phyloP scores from a whole-genome alignment of 2,888 invertebrate genomes.

The Steromphala cineraria region DNA sequence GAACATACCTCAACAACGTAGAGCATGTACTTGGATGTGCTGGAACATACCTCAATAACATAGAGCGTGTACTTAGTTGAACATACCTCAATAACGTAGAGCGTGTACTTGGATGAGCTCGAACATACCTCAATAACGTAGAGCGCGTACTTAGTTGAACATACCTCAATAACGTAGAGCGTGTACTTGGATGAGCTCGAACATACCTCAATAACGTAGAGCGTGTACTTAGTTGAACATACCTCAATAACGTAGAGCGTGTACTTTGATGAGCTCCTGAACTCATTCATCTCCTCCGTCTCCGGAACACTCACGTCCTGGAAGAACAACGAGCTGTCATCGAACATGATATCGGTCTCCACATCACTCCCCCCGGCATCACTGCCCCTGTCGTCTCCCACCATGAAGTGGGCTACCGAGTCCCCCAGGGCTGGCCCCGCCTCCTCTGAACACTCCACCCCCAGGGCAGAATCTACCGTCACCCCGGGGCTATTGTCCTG shows the following conservation, averaged over 20 bases:
- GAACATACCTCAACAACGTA: constrained; percentile 57
- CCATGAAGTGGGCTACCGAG: neutral
- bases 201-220: constrained; percentile 61
- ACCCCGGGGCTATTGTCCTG: neutral
- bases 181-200: constrained; percentile 54
- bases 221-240: constrained; percentile 46
- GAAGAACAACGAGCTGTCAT: constrained; percentile 35
- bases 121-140: constrained; percentile 61
- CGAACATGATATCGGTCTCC: neutral
- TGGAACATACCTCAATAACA: no score
- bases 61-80: constrained; percentile 59
- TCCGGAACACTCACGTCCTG: constrained; percentile 51
- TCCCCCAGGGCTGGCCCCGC: neutral
- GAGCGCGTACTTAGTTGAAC: constrained; percentile 54
- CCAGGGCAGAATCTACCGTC: neutral
- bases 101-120: constrained; percentile 53
- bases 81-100: constrained; percentile 60
- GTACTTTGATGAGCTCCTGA: constrained; percentile 50
- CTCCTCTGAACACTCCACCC: constrained; percentile 14
- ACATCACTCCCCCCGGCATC: neutral
- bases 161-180: constrained; percentile 59
- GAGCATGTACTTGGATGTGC: constrained; percentile 54
- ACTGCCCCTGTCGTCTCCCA: neutral
- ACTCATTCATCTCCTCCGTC: constrained; percentile 55
- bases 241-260: constrained; percentile 66